phyloP scores from a whole-genome alignment of 2,113 vertebrate species.

The Ammodytes marinus region DNA sequence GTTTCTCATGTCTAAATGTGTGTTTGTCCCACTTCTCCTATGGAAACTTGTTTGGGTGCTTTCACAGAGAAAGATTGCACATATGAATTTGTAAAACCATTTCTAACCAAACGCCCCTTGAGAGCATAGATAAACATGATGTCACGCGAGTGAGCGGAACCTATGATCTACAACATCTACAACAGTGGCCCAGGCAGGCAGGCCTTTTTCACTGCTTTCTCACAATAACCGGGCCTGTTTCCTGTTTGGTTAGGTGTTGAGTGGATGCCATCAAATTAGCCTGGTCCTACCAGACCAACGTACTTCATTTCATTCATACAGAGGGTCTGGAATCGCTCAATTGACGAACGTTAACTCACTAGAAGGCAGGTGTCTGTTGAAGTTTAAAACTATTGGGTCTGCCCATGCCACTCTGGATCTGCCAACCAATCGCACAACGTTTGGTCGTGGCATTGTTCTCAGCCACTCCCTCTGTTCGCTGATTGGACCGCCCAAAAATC shows the following conservation, averaged over 20 bases:
- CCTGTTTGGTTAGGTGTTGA: constrained; percentile 42
- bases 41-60: not conserved
- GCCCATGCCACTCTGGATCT: no score
- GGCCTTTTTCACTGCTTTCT: constrained; percentile 18
- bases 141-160: constrained; percentile 19
- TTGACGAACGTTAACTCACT: no score
- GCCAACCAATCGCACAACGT: no score
- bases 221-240: constrained; percentile 16
- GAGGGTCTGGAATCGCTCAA: no score
- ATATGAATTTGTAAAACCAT: not conserved
- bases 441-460: no score
- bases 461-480: no score
- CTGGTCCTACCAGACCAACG: no score
- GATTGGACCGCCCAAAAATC: no score
- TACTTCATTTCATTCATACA: no score
- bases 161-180: constrained; percentile 19
- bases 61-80: not conserved
- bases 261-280: not conserved
- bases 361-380: no score
- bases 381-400: no score
- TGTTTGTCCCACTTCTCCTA: not conserved
- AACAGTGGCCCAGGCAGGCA: constrained; percentile 31
- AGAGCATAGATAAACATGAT: constrained; percentile 33
- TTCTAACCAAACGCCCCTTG: constrained; percentile 10
- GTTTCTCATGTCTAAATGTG: not conserved